phyloP scores from a whole-genome alignment of 2,797 vertebrate genomes.

The Melanotaenia boesemani region DNA sequence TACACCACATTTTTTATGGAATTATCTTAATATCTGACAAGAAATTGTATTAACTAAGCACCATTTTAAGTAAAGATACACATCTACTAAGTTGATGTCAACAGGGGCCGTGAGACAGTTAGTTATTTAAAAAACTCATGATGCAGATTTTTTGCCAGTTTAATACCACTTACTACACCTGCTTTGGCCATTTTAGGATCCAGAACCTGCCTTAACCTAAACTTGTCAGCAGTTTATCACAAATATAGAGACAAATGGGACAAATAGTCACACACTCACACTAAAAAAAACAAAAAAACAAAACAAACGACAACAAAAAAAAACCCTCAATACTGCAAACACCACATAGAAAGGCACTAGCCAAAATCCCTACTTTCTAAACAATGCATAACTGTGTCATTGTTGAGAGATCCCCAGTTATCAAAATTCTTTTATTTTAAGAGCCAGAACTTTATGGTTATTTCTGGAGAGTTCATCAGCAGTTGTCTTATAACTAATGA shows the following conservation, averaged over 20 bases:
- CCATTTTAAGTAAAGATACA: constrained; percentile 11
- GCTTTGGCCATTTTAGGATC: no score
- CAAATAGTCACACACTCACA: not conserved
- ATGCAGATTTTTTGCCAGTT: constrained; percentile 7
- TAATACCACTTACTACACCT: not conserved
- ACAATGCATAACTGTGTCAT: not conserved
- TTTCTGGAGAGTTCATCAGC: constrained; percentile 16
- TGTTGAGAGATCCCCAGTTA: not conserved
- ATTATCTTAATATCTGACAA: constrained; percentile 14
- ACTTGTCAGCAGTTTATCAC: no score
- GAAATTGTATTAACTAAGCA: constrained; percentile 28
- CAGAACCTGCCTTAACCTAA: no score
- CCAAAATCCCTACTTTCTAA: not conserved
- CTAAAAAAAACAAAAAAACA: not conserved
- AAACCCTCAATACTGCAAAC: not conserved
- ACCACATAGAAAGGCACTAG: not conserved
- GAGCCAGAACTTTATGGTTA: not conserved
- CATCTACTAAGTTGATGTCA: not conserved
- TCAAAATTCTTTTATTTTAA: not conserved
- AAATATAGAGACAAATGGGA: not conserved
- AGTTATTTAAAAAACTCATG: constrained; percentile 8
- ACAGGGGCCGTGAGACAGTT: not conserved
- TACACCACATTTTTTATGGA: not conserved
- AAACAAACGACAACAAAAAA: not conserved
- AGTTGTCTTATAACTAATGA: constrained; percentile 4